These are phyloP conservation scores for Xenopus petersii DNA, from an alignment of 2,797 vertebrate species.

Conservation along the genomic window DNA sequence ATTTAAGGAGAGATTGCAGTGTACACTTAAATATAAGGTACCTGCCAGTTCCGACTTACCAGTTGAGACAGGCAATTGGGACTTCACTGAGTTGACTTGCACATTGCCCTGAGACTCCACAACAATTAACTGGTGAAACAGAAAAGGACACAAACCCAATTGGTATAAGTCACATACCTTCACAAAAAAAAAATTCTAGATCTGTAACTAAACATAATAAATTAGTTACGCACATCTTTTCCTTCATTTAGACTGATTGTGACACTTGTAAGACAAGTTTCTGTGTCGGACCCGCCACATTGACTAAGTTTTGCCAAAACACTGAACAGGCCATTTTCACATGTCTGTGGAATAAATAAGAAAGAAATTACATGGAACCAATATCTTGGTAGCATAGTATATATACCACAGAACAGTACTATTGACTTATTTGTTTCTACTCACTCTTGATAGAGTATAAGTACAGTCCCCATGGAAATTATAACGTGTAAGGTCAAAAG, in stretches of 20 bases:
- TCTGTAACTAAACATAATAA: neutral
- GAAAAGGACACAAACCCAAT: neutral
- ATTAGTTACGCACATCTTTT: constrained; percentile 61
- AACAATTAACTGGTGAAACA: constrained; percentile 53
- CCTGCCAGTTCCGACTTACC: constrained; percentile 50
- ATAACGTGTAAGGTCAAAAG: constrained; percentile 72
- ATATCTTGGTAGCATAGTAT: neutral
- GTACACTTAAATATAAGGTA: no score
- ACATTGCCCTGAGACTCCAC: constrained; percentile 59
- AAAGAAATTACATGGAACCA: neutral
- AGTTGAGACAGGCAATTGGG: constrained; percentile 65
- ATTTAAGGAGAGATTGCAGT: no score
- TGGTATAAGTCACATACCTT: no score
- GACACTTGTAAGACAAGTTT: constrained; percentile 69
- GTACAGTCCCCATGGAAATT: constrained; percentile 74
- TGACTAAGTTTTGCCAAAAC: constrained; percentile 63
- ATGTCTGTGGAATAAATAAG: constrained; percentile 1
- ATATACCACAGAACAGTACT: neutral
- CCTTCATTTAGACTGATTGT: constrained; percentile 56
- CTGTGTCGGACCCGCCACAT: constrained; percentile 67
- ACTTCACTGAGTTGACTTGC: constrained; percentile 63
- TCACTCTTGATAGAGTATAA: constrained; percentile 74
- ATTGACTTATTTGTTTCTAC: neutral
- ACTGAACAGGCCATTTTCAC: constrained; percentile 8
- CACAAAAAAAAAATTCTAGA: neutral